Evolutionary conservation across 2,797 vertebrate genomes (phyloP).

Genomic region (Coreius guichenoti): DNA sequence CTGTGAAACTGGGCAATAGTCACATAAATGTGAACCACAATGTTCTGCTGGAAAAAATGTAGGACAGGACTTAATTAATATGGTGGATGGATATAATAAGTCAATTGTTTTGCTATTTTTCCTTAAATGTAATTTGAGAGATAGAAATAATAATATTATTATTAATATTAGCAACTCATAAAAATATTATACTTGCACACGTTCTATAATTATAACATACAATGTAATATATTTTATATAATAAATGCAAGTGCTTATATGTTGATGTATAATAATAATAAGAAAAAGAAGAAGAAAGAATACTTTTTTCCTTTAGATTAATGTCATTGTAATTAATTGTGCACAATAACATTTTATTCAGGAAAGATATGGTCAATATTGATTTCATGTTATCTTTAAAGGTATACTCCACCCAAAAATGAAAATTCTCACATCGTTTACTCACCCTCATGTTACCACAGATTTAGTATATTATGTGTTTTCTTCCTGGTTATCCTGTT

Average conservation of each 20-base stretch:
- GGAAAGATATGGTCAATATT: background rate
- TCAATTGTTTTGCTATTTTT: background rate
- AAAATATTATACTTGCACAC: background rate
- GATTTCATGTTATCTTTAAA: background rate
- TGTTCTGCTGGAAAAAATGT: background rate
- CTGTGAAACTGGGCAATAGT: background rate
- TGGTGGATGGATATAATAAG: background rate
- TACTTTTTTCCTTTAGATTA: background rate
- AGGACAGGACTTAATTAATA: no score
- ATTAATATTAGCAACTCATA: background rate
- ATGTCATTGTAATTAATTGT: background rate
- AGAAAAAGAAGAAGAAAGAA: background rate
- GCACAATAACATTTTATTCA: background rate
- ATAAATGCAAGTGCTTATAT: background rate
- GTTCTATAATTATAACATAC: background rate
- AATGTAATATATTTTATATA: background rate
- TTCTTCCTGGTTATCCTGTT: background rate
- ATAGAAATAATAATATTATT: background rate
- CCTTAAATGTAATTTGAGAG: background rate
- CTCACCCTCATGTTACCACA: background rate
- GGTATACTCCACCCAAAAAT: background rate
- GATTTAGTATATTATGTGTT: background rate
- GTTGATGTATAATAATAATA: background rate
- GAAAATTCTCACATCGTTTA: background rate
- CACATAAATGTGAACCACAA: background rate